Percentiles rank a stretch among this genome's conserved stretches.
Conservation (phyloP, 2,113 vertebrate genomes). For the Fregata magnificens region DNA sequence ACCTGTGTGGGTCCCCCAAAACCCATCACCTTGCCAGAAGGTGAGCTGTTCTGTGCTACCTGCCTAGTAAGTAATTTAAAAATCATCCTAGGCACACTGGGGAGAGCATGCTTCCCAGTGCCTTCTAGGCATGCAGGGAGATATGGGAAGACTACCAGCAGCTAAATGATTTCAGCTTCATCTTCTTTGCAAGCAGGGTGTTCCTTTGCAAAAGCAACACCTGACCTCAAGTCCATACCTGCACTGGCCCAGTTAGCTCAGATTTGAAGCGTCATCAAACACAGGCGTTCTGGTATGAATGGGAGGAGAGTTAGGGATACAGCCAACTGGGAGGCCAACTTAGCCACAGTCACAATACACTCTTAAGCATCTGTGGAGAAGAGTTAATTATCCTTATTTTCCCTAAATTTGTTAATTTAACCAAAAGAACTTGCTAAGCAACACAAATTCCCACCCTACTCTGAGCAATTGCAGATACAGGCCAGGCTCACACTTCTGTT, state of each 20-base stretch:
- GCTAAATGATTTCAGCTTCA: background rate
- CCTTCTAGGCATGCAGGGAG: background rate
- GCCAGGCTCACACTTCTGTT: background rate
- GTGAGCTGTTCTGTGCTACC: background rate
- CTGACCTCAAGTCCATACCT: background rate
- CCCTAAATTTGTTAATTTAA: background rate
- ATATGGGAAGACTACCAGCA: background rate
- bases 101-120: background rate
- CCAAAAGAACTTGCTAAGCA: background rate
- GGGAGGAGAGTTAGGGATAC: background rate
- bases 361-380: background rate
- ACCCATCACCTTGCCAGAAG: background rate
- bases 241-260: background rate
- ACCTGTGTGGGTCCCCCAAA: background rate
- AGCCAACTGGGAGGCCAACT: background rate
- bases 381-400: background rate
- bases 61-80: background rate
- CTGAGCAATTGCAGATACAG: background rate
- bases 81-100: background rate
- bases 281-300: background rate
- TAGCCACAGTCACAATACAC: background rate
- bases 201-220: background rate
- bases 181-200: background rate
- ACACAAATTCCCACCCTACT: background rate
- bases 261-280: background rate